phyloP scores from a whole-genome alignment of 2,113 vertebrate species.

The Conger conger region DNA sequence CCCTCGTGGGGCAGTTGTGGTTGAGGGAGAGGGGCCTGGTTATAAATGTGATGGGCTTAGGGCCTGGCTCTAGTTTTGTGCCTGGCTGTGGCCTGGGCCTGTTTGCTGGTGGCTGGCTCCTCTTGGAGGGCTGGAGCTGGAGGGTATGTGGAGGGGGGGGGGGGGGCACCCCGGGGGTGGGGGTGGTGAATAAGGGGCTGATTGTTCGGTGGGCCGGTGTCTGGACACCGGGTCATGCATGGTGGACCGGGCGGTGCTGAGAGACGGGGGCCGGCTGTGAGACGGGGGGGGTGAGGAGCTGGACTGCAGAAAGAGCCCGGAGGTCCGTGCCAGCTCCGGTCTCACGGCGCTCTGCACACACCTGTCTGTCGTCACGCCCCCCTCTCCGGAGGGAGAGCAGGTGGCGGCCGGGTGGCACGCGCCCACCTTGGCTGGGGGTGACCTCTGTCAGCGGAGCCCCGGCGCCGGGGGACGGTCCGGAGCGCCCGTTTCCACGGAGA shows the following conservation, averaged over 20 bases:
- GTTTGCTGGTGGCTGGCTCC: not conserved
- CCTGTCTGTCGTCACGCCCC: not conserved
- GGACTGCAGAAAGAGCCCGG: not conserved
- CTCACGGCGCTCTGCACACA: too few species aligned
- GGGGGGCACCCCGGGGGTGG: not conserved
- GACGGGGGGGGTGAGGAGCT: not conserved
- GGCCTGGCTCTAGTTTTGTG: not conserved
- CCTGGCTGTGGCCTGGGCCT: not conserved
- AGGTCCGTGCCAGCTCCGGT: not conserved
- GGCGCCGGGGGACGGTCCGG: not conserved
- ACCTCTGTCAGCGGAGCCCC: not conserved
- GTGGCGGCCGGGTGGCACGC: not conserved
- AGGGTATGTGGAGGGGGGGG: not conserved
- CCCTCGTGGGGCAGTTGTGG: not conserved
- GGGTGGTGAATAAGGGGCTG: not conserved
- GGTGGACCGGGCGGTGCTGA: not conserved
- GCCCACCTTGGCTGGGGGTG: not conserved
- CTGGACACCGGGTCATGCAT: not conserved
- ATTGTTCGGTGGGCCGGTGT: slow-evolving; percentile 7
- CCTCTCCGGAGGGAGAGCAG: not conserved
- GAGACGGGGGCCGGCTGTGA: not conserved
- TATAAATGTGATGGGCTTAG: not conserved
- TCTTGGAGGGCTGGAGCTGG: not conserved
- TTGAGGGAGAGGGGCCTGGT: too few species aligned
- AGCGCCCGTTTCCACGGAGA: not conserved